These are phyloP conservation scores for Caenorhabditis tropicalis DNA, from an alignment of 1,140 invertebrate genomes.

Conservation along the genomic window DNA sequence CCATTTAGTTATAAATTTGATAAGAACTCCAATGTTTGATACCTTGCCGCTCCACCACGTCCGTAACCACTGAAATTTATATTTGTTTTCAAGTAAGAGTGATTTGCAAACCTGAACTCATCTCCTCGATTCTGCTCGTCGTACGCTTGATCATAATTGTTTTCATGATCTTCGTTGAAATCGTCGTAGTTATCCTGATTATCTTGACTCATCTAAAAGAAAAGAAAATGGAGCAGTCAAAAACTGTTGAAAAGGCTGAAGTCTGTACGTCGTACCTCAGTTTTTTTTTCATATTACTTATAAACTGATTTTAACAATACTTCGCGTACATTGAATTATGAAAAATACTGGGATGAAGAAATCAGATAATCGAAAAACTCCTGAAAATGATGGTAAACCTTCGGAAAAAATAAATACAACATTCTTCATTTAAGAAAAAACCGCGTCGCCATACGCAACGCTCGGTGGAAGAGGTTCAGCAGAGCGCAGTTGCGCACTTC, in stretches of 20 bases:
- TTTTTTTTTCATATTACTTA: too few relatives aligned
- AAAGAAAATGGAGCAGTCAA: background rate
- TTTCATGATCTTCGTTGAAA: background rate
- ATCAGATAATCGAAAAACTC: too few relatives aligned
- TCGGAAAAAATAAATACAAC: too few relatives aligned
- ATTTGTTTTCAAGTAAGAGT: background rate
- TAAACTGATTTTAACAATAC: too few relatives aligned
- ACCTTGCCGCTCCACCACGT: background rate
- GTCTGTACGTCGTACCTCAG: too few relatives aligned
- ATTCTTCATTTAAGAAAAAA: background rate
- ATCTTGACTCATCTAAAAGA: slow-evolving; percentile 24
- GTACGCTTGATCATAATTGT: slow-evolving; percentile 6
- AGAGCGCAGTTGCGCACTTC: background rate
- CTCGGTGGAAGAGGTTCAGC: background rate
- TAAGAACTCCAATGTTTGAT: background rate
- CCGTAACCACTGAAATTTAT: background rate
- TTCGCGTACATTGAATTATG: too few relatives aligned
- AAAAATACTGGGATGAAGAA: too few relatives aligned
- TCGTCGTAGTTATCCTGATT: slow-evolving; percentile 34
- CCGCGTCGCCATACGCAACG: background rate
- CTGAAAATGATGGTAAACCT: too few relatives aligned
- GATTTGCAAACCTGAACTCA: background rate
- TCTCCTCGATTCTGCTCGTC: slow-evolving; percentile 10
- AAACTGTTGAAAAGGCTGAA: background rate
- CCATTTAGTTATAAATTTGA: background rate